Evolutionary conservation across 2,888 invertebrate species (phyloP).

Genomic region (Aleiodes alternator): DNA sequence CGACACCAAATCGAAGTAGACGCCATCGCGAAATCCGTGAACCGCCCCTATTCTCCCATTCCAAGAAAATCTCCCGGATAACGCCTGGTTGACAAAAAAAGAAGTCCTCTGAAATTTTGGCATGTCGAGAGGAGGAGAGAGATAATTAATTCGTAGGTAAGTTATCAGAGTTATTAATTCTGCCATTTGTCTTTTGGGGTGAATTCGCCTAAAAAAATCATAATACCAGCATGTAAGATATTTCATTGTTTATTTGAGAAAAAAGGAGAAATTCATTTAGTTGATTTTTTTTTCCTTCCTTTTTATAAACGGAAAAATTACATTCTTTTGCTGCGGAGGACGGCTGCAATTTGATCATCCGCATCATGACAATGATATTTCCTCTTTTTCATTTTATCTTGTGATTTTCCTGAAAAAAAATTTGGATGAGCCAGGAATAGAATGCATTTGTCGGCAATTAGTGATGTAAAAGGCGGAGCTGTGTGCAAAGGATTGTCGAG

Average conservation of each 20-base stretch:
- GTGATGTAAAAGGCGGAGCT: conserved; percentile 66
- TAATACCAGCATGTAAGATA: background rate
- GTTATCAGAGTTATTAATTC: background rate
- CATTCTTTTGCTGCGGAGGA: conserved; percentile 27
- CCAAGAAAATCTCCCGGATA: background rate
- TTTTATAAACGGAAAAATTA: background rate
- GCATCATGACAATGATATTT: conserved; percentile 21
- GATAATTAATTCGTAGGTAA: background rate
- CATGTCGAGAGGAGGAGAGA: background rate
- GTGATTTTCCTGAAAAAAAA: background rate
- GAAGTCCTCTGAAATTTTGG: background rate
- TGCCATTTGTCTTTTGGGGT: background rate
- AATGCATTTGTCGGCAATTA: conserved; percentile 63
- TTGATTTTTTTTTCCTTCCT: background rate
- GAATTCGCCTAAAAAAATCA: background rate
- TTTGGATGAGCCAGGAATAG: conserved; percentile 33
- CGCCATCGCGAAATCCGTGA: conserved; percentile 73
- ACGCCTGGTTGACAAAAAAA: background rate
- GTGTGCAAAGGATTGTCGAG: conserved; percentile 69
- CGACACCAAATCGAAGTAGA: conserved; percentile 75
- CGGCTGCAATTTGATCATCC: conserved; percentile 45
- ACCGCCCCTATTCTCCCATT: conserved; percentile 68
- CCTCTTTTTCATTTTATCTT: conserved; percentile 4
- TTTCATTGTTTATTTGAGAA: too few species aligned
- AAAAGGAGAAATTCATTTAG: too few species aligned